Evolutionary conservation across 2,113 vertebrate genomes (phyloP), one percentile per base, ranked within the genome.

Genomic region (Alces alces): DNA sequence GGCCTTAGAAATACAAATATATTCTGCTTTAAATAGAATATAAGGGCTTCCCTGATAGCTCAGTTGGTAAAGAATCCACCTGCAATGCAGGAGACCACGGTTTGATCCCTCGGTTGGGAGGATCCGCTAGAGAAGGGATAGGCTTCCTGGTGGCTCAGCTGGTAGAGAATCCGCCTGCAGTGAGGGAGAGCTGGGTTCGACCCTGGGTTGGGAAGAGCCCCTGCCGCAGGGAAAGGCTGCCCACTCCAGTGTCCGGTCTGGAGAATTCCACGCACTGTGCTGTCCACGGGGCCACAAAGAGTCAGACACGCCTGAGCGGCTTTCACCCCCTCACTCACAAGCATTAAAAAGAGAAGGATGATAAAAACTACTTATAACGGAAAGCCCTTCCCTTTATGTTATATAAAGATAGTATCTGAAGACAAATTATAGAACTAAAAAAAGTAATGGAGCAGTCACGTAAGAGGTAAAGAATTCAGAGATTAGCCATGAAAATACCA

Each of bases 11-110:
- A 85, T 19, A 64, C 23, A n/a, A 60, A 89, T 27, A 83, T 17
- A 89, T 79, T 83, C 36, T 93, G 23, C 80, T 93, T 94, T 36
- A 95, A 82, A 85, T 47, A 89, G 2, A 73, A 8, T n/a, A 78
- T 61, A 78, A 79, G 45, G 45, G 8, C 25, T 78, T 45, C 73
- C 43, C 25, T 78, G 39, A 27, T 45, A 45, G 43, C 73, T 45
- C 73, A 47, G 25, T 28, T 45, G 73, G 25, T 45, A 28, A 45
- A 45, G 7, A 78, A 45, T 45, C 70, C 2, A 3, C 70, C 70
- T 43, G 11, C 23, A 76, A 76, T 76, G 39, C 3, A 76, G 39
- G 12, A 73, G 70, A 43, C 36, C 39, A 27, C 0, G 7, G 43
- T 47, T 79, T 28, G 25, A 79, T 47, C 28, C 15, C 76, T 79